Base-by-base conservation (phyloP, 2,113 vertebrate species). In the Microcebus lehilahytsara region DNA sequence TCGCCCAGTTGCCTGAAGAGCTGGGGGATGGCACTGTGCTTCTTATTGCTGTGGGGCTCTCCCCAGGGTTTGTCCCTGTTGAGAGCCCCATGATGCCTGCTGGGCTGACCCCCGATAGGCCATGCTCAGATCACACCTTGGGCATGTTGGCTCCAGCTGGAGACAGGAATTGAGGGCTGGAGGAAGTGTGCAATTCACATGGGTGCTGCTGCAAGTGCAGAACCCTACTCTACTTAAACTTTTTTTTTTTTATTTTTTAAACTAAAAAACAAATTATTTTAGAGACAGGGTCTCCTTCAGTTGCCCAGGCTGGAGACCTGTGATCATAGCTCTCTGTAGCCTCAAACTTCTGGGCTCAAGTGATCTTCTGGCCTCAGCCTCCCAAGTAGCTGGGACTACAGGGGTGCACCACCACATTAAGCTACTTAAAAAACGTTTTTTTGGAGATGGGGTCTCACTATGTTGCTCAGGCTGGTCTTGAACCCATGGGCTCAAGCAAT, bases 61-160 rank as follows among this genome's bases (percentile, higher is more conserved):
- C 32, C 34, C 49, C 23, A 34, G 12, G 3, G 3, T 42, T 69
- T 51, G 14, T 71, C 40, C 93, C 42, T 30, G 34, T 56, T 25
- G 42, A 80, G 20, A 69, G 11, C n/a, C 25, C 16, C 34, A 27
- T 5, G 17, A 9, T 34, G 23, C 5, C 25, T 67, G 32, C 75
- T n/a, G 30, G 27, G 9, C 37, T 89, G n/a, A 51, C 56, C 20
- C 37, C 37, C 40, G 67, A 16, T 25, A 71, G 60, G 9, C 2
- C 77, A 34, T 1, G 20, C 42, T 84, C 67, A 66, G 83, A 16
- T 46, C 46, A 53, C 66, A 56, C 46, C 19, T 27, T 37, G 32
- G 71, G 10, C 9, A 0, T 2, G 5, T 34, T 5, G 4, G 4
- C n/a, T 89, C 19, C 78, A 27, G 9, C 16, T 10, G 6, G 20